Base-by-base conservation (phyloP, 2,888 invertebrate genomes). In the Drosophila flavopinicola region DNA sequence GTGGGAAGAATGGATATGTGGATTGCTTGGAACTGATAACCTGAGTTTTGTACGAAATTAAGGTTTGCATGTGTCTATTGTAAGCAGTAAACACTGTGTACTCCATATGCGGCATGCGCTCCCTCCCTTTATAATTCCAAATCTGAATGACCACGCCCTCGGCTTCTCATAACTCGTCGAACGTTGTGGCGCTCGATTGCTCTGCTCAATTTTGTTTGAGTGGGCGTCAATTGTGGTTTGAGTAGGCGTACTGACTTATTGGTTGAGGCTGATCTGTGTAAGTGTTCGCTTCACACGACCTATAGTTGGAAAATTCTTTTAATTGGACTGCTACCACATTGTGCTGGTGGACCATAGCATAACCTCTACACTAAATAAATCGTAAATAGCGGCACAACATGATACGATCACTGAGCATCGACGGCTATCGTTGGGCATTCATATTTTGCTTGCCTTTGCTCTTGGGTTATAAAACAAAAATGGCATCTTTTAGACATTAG, bases 361-460 rank as follows among this genome's bases (percentile, higher is more conserved):
- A 87, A 76, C 74, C 72, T 60, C 70, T 74, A 52, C 66, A 77
- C 76, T 87, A 87, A 84, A 84, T 73, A 78, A 70, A 69, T 76
- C 78, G 74, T 87, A 76, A 87, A 75, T 60, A 57, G 48, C 42
- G 49, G 54, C 72, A 57, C 51, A 13, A 41, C 51, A 49, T 30
- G 56, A 60, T 58, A 41, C 20, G 32, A 20, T 30, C 24, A 11
- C 30, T 9, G 30, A 24, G 27, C 48, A 27, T 10, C 42, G 24
- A 24, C 58, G 23, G 24, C 68, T 58, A 27, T 53, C 13, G 39
- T 39, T 59, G 63, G 54, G 63, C 71, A 69, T 64, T 63, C 45
- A 39, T 56, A 59, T 53, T 29, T n/a, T 17, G 60, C 10, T 17
- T 44, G 37, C 24, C 20, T 9, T 27, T 35, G 17, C 23, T 32